Base-by-base conservation (phyloP, 2,888 invertebrate species). In the Germaria angustata region DNA sequence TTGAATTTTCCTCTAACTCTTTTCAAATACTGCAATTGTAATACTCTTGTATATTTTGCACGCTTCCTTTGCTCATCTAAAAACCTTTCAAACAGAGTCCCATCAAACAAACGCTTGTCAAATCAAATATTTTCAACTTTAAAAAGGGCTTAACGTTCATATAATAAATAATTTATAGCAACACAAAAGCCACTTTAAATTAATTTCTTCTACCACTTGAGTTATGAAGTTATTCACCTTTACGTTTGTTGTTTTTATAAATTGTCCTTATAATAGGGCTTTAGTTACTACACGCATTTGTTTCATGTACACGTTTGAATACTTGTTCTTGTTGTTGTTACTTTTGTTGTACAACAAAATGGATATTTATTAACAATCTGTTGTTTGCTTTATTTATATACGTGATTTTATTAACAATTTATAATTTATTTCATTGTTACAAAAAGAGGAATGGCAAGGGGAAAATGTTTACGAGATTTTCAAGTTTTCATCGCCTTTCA, bases 211-310 rank as follows among this genome's bases (percentile, higher is more conserved):
- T 6, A 13, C 8, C 34, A 63, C 51, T 73, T 41, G 15, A 41
- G n/a, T n/a, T n/a, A n/a, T n/a, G 36, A 63, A 34, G 61, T 63
- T 63, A 22, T 73, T 73, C 63, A 73, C 61, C 73, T 49, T 13
- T 24, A n/a, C n/a, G 7, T 39, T 7, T 17, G 22, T 22, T 13
- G 20, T n/a, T n/a, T n/a, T n/a, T 22, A 61, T 28, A 15, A 73
- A 61, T 61, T 61, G 41, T 32, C 39, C 22, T 36, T 72, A 49
- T 49, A 24, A 51, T n/a, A 5, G 24, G 13, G 22, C 71, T 71
- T 71, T 36, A 34, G 22, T 8, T 59, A 36, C 57, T 17, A n/a
- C n/a, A n/a, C n/a, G n/a, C n/a, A 20, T 22, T 49, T 15, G 7
- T 17, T 71, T 59, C 57, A 17, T 22, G 41, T 22, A 15, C 15